A percentile compares a stretch with the other conserved stretches of the same genome.
phyloP scores from a whole-genome alignment of 2,797 vertebrate species.

The Danio jaintianensis region DNA sequence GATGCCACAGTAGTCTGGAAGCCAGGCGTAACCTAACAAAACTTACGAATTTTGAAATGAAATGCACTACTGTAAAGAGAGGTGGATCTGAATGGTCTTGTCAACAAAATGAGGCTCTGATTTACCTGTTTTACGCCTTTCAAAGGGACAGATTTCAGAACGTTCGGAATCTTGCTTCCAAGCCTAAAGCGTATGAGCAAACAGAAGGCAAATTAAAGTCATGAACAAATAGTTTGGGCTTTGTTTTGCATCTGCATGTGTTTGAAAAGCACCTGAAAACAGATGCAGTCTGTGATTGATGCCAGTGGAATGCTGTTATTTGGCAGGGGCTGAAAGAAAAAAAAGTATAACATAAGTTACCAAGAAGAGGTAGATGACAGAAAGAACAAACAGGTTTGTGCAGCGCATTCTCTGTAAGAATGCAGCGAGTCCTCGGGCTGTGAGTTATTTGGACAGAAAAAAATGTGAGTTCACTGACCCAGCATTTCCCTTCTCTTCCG shows the following conservation, averaged over 20 bases:
- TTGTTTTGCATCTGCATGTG: background rate
- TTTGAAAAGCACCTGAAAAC: constrained; percentile 73
- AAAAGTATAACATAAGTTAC: background rate
- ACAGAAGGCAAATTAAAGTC: background rate
- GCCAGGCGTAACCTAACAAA: too few species aligned
- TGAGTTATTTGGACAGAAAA: background rate
- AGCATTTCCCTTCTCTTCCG: constrained; percentile 67
- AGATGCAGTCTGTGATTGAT: constrained; percentile 74
- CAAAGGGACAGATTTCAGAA: constrained; percentile 72
- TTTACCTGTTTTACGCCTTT: constrained; percentile 62
- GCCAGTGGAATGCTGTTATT: constrained; percentile 67
- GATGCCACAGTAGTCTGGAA: too few species aligned
- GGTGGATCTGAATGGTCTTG: too few species aligned
- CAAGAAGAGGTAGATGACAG: background rate
- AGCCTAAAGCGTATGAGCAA: constrained; percentile 60
- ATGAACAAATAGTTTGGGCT: background rate
- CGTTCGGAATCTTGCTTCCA: constrained; percentile 62
- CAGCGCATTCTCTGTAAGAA: background rate
- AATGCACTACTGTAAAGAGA: too few species aligned
- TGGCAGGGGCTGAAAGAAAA: constrained; percentile 1
- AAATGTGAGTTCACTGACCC: constrained; percentile 44
- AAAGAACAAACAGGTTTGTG: constrained; percentile 9
- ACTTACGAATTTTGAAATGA: too few species aligned
- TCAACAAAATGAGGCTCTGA: too few species aligned
- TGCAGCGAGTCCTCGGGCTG: background rate